Percentiles rank a stretch among this genome's conserved stretches.
These are phyloP conservation scores for Eremophila alpestris DNA, from an alignment of 2,797 vertebrate genomes.

Conservation along the genomic window DNA sequence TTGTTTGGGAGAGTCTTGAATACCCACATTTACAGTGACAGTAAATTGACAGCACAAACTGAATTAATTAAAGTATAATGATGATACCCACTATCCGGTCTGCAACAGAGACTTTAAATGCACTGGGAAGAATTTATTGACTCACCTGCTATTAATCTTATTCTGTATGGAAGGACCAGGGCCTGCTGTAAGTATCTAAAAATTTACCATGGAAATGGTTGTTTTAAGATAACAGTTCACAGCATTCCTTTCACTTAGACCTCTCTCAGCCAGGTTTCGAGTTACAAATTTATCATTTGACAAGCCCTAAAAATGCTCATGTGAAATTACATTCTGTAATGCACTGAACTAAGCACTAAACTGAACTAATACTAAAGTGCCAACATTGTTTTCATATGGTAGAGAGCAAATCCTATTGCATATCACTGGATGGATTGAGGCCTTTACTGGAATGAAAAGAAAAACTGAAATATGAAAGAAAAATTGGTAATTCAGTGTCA, in stretches of 20 bases:
- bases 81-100: background rate
- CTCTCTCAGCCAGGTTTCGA: background rate
- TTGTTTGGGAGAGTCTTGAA: background rate
- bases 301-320: background rate
- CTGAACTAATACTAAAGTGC: background rate
- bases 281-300: constrained; percentile 2
- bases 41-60: background rate
- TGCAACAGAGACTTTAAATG: background rate
- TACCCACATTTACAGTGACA: background rate
- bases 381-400: background rate
- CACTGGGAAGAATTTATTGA: background rate
- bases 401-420: background rate
- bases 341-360: background rate
- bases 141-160: background rate
- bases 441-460: background rate
- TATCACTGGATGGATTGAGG: background rate
- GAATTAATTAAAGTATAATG: background rate
- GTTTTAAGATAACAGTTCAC: background rate
- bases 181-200: background rate
- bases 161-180: background rate
- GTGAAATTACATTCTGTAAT: constrained; percentile 1
- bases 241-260: background rate
- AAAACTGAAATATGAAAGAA: background rate
- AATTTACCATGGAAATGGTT: background rate
- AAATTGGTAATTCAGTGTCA: background rate